Conservation (phyloP, 1,140 invertebrate genomes). For the Solenopsis invicta region DNA sequence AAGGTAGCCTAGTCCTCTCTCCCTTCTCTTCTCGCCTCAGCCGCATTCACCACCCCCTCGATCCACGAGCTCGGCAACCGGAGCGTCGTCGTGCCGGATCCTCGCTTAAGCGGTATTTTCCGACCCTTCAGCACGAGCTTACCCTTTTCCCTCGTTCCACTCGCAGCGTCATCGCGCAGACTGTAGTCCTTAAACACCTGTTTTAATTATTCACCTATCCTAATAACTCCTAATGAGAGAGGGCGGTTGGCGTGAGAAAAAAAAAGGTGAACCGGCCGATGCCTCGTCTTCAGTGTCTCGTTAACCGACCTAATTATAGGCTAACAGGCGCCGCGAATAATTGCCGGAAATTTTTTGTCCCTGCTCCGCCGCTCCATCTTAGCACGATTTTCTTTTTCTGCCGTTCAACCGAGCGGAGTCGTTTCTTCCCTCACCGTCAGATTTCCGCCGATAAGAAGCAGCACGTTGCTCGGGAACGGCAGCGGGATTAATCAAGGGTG, state of each 20-base stretch:
- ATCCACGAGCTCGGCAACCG: slow-evolving; percentile 17
- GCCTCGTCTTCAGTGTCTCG: slow-evolving; percentile 28
- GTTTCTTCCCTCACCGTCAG: slow-evolving; percentile 55
- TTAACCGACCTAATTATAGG: slow-evolving; percentile 72
- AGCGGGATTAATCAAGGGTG: slow-evolving; percentile 70
- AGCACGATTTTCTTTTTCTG: slow-evolving; percentile 50
- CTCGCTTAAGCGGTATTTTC: slow-evolving; percentile 42
- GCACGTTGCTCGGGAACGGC: slow-evolving; percentile 45
- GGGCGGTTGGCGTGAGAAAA: slow-evolving; percentile 4
- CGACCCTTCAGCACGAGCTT: slow-evolving; percentile 15
- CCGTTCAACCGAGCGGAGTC: slow-evolving; percentile 39
- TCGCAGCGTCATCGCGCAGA: not conserved
- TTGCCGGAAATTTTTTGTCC: slow-evolving; percentile 59
- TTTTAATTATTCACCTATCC: slow-evolving; percentile 80
- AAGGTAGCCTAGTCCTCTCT: slow-evolving; percentile 51
- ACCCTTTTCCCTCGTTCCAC: not conserved
- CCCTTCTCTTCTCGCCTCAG: no score
- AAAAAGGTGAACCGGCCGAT: slow-evolving; percentile 33
- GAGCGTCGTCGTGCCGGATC: not conserved
- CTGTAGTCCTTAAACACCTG: slow-evolving; percentile 67
- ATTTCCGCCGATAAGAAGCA: slow-evolving; percentile 70
- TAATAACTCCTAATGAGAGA: slow-evolving; percentile 70
- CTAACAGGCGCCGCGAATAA: slow-evolving; percentile 60
- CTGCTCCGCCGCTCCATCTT: slow-evolving; percentile 30
- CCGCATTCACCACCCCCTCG: not conserved